These are phyloP conservation scores for Cacatua alba DNA, from an alignment of 2,113 vertebrate species.

Conservation along the genomic window DNA sequence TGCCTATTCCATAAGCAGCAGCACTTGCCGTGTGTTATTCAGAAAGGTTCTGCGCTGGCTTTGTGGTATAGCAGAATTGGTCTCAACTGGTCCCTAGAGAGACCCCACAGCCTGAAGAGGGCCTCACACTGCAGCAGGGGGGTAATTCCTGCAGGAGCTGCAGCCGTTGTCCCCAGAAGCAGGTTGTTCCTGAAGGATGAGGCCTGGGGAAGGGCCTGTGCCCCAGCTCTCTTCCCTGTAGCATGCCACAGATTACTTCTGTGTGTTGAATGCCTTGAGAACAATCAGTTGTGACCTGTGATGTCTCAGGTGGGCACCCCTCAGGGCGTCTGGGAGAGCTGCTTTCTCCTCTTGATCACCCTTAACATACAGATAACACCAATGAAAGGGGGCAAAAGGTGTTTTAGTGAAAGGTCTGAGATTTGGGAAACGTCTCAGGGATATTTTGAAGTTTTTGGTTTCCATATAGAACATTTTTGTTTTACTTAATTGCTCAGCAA, in stretches of 20 bases:
- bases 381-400: background rate
- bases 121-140: background rate
- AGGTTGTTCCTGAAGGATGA: background rate
- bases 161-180: accelerated
- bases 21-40: background rate
- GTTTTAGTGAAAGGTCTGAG: background rate
- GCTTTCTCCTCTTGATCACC: background rate
- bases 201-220: background rate
- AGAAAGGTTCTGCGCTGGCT: background rate
- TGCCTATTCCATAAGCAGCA: background rate
- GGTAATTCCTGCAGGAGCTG: background rate
- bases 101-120: too few species aligned
- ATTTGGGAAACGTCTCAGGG: background rate
- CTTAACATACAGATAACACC: background rate
- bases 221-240: background rate
- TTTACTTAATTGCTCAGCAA: background rate
- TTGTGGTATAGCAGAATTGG: background rate
- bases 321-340: background rate
- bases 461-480: background rate
- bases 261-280: background rate
- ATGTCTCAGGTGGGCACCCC: background rate
- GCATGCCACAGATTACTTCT: background rate
- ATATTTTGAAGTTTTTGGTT: background rate
- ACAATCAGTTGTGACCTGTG: accelerated
- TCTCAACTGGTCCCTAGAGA: background rate